Base-by-base conservation (phyloP, 2,113 vertebrate species). In the Pomatorhinus ruficollis region DNA sequence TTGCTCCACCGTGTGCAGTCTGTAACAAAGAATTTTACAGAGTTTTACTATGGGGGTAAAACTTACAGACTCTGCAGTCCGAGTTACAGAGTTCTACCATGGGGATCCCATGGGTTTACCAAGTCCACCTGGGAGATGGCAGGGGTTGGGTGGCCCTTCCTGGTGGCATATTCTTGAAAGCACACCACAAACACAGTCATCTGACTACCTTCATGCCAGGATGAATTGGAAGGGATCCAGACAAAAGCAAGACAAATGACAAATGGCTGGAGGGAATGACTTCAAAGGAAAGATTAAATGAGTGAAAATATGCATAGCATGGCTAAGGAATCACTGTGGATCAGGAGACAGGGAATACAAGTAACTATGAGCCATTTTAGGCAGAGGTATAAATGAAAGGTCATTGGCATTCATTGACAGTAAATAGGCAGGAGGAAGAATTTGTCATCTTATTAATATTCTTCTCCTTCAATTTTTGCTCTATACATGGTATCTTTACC, bases 211-310 rank as follows among this genome's bases (percentile, higher is more conserved):
- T 60, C 50, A 44, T 44, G 64, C 35, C 90, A 86, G 50, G 31
- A 70, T 50, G 42, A 83, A 74, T 5, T 90, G 74, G 87, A 91
- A 90, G 30, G 50, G 50, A 65, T 93, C 87, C 79, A 90, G 75
- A 75, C 71, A 90, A 91, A 88, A 83, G 47, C 75, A 90, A 78
- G 72, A 83, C 39, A 90, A 88, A 93, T 78, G 68, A 85, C 37
- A 64, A 91, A 91, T 65, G 80, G 64, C 76, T 92, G 60, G 52
- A 95, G 72, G 87, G 71, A 95, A 95, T 53, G 9, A 90, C 79
- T 92, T 92, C 92, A 92, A 95, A 96, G 50, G 39, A 88, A 96
- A 77, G 68, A 96, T 54, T 70, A 90, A 94, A 90, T 44, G 64
- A 87, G 71, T 40, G 87, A 90, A 95, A 96, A 92, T 86, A 88